Percentiles rank a stretch among this genome's conserved stretches.
Conservation (phyloP, 2,797 vertebrate genomes). For the Pteropus rufus region DNA sequence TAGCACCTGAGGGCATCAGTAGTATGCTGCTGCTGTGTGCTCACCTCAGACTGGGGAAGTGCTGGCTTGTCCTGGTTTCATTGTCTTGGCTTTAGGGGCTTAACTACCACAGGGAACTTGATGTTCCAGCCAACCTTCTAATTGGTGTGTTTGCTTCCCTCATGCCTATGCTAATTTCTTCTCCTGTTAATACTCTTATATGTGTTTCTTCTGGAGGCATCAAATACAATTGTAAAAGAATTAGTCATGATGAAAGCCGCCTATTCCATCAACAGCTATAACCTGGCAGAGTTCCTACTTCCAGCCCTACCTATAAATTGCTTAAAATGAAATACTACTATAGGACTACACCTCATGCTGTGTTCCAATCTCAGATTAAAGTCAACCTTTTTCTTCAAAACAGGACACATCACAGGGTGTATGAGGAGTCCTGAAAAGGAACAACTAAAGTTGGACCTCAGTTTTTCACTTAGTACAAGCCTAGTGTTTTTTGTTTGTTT, state of each 20-base stretch:
- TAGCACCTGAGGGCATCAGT: not conserved
- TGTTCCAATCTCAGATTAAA: not conserved
- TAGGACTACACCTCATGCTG: not conserved
- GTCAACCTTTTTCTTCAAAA: not conserved
- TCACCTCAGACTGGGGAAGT: conserved; percentile 38
- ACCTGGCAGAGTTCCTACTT: conserved; percentile 30
- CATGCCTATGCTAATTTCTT: not conserved
- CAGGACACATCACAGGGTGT: not conserved
- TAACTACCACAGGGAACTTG: conserved; percentile 59
- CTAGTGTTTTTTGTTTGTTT: not conserved
- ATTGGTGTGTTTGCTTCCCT: conserved; percentile 9
- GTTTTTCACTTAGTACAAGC: not conserved
- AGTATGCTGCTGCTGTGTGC: not conserved
- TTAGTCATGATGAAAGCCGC: conserved; percentile 24
- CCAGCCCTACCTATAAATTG: not conserved
- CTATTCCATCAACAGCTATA: not conserved
- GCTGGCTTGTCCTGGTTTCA: conserved; percentile 21
- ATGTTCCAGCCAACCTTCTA: conserved; percentile 1
- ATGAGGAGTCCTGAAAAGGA: not conserved
- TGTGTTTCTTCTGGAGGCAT: conserved; percentile 35
- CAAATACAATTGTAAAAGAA: conserved; percentile 31
- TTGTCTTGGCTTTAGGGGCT: conserved; percentile 44
- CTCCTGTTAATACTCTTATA: conserved; percentile 43
- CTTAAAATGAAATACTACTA: not conserved
- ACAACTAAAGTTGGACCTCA: not conserved